Conservation (phyloP, 2,797 vertebrate species). For the Melanotaenia boesemani region DNA sequence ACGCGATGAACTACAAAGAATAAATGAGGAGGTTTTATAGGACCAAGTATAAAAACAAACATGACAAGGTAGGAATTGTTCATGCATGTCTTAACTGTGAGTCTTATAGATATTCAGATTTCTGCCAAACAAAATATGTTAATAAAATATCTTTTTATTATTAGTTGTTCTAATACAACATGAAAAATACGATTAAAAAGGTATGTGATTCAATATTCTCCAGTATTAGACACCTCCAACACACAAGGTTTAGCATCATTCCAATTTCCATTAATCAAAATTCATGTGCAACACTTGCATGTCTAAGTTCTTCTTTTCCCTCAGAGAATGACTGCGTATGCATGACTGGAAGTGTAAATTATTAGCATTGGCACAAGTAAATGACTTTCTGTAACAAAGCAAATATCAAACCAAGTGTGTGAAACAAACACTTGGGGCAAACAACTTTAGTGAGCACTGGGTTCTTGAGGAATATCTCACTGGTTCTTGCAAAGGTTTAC, state of each 20-base stretch:
- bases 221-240: too few species aligned
- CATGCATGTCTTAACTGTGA: too few species aligned
- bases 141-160: too few species aligned
- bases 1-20: too few species aligned
- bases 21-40: too few species aligned
- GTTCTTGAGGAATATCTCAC: conserved; percentile 61
- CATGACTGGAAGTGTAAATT: conserved; percentile 75
- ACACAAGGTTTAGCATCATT: conserved; percentile 57
- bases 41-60: neutral
- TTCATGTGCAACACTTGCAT: conserved; percentile 63
- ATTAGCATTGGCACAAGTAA: conserved; percentile 69
- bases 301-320: conserved; percentile 64
- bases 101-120: too few species aligned
- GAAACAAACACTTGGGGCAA: conserved; percentile 68
- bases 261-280: conserved; percentile 75
- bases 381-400: conserved; percentile 69
- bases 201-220: too few species aligned
- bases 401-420: conserved; percentile 62
- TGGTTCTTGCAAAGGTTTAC: conserved; percentile 59
- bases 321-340: conserved; percentile 78
- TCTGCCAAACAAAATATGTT: too few species aligned
- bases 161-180: too few species aligned
- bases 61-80: neutral
- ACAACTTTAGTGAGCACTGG: conserved; percentile 53
- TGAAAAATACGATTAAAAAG: too few species aligned